Evolutionary conservation across 2,797 vertebrate genomes (phyloP), one percentile per base, ranked within the genome.

Genomic region (Fistularia tabacaria): DNA sequence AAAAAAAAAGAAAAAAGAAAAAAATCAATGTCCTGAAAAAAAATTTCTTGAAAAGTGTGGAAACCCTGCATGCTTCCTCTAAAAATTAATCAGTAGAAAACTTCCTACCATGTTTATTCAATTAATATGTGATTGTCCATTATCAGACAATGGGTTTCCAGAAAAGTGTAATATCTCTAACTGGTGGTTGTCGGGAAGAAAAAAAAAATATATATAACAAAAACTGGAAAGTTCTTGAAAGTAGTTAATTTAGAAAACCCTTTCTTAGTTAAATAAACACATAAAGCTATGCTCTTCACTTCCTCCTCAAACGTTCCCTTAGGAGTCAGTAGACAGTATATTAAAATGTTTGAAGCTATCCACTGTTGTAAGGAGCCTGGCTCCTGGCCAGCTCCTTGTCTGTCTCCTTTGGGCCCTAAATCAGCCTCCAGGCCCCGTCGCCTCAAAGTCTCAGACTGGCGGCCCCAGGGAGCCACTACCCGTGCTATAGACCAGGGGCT

Each of bases 391-490:
- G 74, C 59, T 54, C 66, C 67, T 68, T 51, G 69, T 72, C 77
- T 74, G 79, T 80, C 83, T 82, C 75, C 82, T 67, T 38, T 1
- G 14, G 74, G 61, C 66, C 76, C 66, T 84, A 81, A 86, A 85
- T 83, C 81, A 79, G 25, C 68, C 73, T 73, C 60, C 1, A 48
- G 66, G 55, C 59, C 69, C 66, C 15, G 61, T 74, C 74, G 69
- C 74, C 81, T 80, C 74, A 51, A 54, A 71, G 80, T 84, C 81
- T 79, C 74, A 64, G 69, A 36, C 76, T 55, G 45, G 36, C 13
- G 55, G 69, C 74, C 71, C 66, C 64, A 61, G 80, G 71, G 73
- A 78, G 68, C 70, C 71, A 25, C 64, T 45, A 45, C 73, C 66
- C 60, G 14, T 36, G 62, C 63, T 61, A 72, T 25, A 5, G 66